Evolutionary conservation across 1,140 invertebrate species (phyloP), one percentile per base, ranked within the genome.

Genomic region (Lasaia peninsularis): DNA sequence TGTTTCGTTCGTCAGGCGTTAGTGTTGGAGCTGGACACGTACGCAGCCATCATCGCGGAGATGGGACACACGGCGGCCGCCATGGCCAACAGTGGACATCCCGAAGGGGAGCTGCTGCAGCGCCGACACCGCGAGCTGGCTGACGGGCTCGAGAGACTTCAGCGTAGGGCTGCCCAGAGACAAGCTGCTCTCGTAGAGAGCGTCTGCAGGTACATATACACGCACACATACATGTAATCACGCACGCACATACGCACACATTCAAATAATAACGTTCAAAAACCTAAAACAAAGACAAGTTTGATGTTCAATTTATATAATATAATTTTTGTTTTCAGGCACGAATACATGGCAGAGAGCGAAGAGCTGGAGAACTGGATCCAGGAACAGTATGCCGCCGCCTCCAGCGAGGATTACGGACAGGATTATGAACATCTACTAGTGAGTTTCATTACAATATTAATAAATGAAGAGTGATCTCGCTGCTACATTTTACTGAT

Each of bases 341-440:
- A 98, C 78, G 97, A 98, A 74, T 99, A 98, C 82, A 94, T 98
- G 75, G 89, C 95, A 0, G 98, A 99, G 86, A 95, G 94, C 60
- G 92, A 94, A 53, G 97, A 99, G 75, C 91, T 99, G 54, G 96
- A 98, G 73, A 93, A 94, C 67, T 99, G 98, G 97, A 98, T 99
- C 31, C 93, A 94, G 62, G 97, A 99, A 77, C 97, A 99, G 80
- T 93, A 97, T 83, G 94, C 95, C 65, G 93, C 94, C 0, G 98
- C 97, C 6, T 94, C 94, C 2, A 97, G 95, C 32, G 98, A 99
- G 78, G 98, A 99, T 81, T 99, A 98, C 86, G 98, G 98, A 5
- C 96, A 97, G 80, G 98, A 99, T 90, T 99, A 97, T 80, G 98
- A 99, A 82, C 98, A 99, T 90, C 86, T 99, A 21, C 86, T 97